Evolutionary conservation across 2,113 vertebrate genomes (phyloP).

Genomic region (Chaetura pelagica): DNA sequence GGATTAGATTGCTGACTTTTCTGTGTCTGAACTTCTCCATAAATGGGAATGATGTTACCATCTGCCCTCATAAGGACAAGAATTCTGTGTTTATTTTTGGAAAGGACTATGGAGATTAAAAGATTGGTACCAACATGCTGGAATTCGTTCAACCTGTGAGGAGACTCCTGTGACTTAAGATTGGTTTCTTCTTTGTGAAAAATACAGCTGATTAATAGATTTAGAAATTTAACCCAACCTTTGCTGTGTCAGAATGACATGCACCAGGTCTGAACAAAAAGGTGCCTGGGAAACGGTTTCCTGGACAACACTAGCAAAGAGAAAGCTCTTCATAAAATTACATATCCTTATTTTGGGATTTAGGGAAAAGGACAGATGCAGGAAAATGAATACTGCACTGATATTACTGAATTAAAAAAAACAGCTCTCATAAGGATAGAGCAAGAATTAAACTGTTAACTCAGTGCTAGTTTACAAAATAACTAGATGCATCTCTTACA

Average conservation of each 20-base stretch:
- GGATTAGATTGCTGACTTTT: not conserved
- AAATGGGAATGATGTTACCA: not conserved
- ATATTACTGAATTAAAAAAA: not conserved
- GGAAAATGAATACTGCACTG: not conserved
- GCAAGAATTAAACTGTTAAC: not conserved
- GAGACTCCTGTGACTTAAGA: not conserved
- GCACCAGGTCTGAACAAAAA: not conserved
- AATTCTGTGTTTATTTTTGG: not conserved
- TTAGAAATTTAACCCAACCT: not conserved
- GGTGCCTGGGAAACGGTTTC: constrained; percentile 31
- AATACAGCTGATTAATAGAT: not conserved
- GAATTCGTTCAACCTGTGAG: not conserved
- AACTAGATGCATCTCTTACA: not conserved
- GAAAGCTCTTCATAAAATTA: not conserved
- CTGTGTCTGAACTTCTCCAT: not conserved
- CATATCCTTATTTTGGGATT: not conserved
- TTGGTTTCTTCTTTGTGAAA: not conserved
- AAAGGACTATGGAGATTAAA: not conserved
- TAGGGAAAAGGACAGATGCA: not conserved
- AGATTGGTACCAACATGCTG: not conserved
- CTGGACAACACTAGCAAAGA: constrained; percentile 14
- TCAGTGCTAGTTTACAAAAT: not conserved
- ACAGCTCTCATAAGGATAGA: not conserved
- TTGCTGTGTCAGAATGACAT: constrained; percentile 1
- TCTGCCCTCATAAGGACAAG: not conserved